These are phyloP conservation scores for pig (Sus scrofa) DNA, from an alignment of 2,113 vertebrate species.

Conservation along the genomic window DNA sequence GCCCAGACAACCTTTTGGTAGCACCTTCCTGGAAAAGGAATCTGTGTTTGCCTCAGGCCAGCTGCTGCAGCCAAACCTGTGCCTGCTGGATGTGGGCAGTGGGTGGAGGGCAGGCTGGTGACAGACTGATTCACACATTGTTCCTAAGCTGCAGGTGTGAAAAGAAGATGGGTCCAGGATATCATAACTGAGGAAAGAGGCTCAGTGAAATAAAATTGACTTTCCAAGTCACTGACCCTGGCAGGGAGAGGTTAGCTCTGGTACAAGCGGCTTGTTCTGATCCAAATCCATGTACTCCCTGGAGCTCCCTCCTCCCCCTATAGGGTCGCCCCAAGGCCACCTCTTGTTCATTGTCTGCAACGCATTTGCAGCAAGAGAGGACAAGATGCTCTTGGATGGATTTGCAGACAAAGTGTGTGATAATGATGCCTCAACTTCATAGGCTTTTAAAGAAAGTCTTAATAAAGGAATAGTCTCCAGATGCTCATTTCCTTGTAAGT, in stretches of 20 bases:
- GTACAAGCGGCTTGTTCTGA: neutral
- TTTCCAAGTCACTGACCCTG: neutral
- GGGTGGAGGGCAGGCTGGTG: neutral
- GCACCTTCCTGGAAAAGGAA: neutral
- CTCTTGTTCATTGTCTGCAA: neutral
- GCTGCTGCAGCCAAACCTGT: neutral
- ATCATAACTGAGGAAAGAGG: neutral
- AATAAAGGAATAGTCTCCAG: neutral
- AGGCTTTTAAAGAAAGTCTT: neutral
- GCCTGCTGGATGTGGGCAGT: neutral
- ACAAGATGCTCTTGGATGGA: fast-evolving
- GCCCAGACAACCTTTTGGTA: neutral
- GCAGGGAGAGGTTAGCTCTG: neutral
- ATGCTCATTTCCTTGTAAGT: neutral
- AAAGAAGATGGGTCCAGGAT: conserved; percentile 13
- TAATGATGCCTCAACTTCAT: neutral
- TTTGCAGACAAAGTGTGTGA: neutral
- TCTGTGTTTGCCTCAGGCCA: neutral
- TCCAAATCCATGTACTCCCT: too few species aligned
- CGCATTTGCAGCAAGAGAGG: neutral
- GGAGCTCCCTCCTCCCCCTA: neutral
- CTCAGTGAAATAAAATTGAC: neutral
- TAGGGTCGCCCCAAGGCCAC: neutral
- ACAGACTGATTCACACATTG: conserved; percentile 10
- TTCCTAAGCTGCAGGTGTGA: conserved; percentile 15